These are phyloP conservation scores for Petrophora chlorosata DNA, from an alignment of 2,888 invertebrate genomes.

Conservation along the genomic window DNA sequence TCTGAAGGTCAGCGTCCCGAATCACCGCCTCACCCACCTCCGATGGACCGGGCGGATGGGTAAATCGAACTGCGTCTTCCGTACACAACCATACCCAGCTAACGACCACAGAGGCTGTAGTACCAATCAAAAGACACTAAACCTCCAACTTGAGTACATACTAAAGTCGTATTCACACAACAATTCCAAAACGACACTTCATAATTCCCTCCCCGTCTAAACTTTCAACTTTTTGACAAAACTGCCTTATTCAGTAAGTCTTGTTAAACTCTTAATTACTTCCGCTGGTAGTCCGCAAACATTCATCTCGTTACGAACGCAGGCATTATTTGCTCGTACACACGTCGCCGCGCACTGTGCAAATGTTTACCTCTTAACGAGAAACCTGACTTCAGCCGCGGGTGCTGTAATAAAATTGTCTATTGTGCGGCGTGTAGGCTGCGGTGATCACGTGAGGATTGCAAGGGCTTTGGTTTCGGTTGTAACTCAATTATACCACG, in stretches of 20 bases:
- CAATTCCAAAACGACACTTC: too few species aligned
- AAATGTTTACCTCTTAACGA: constrained; percentile 79
- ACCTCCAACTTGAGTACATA: too few species aligned
- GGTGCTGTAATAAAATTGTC: constrained; percentile 75
- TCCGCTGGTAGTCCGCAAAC: constrained; percentile 76
- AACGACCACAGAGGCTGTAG: too few species aligned
- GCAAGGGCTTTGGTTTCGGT: constrained; percentile 36
- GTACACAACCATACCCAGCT: too few species aligned
- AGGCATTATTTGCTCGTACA: constrained; percentile 77
- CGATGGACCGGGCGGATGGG: too few species aligned
- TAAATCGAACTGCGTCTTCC: too few species aligned
- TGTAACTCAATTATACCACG: constrained; percentile 44
- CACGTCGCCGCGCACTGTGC: constrained; percentile 65
- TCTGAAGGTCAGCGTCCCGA: too few species aligned
- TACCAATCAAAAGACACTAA: too few species aligned
- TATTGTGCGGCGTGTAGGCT: constrained; percentile 57
- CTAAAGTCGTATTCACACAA: too few species aligned
- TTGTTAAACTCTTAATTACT: constrained; percentile 79
- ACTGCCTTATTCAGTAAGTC: constrained; percentile 64
- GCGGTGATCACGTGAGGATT: constrained; percentile 48
- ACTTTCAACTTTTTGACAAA: constrained; percentile 59
- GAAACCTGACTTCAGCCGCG: constrained; percentile 74
- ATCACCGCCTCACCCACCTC: too few species aligned
- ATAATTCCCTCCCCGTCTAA: too few species aligned
- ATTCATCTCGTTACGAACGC: constrained; percentile 73